Evolutionary conservation across 2,888 invertebrate species (phyloP).

Genomic region (Caenorhabditis doughertyi): DNA sequence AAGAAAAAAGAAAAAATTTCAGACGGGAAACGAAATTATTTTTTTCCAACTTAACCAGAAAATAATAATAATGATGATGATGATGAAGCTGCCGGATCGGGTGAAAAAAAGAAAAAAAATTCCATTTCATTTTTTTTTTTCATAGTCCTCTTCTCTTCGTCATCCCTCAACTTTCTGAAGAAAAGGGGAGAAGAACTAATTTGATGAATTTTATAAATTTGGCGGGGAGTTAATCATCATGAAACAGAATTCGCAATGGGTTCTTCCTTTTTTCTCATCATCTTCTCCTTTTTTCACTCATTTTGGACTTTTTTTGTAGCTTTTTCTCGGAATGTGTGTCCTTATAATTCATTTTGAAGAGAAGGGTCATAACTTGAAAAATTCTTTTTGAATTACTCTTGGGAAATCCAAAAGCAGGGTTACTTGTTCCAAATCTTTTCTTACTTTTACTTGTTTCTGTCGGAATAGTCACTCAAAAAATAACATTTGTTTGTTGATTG

Average conservation of each 20-base stretch:
- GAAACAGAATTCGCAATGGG: conserved; percentile 43
- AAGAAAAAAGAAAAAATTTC: not conserved
- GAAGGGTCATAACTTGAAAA: conserved; percentile 3
- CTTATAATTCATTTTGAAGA: conserved; percentile 27
- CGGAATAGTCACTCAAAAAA: conserved; percentile 11
- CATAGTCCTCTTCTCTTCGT: not conserved
- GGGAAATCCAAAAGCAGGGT: conserved; percentile 2
- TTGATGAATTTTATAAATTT: conserved; percentile 38
- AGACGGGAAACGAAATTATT: conserved; percentile 5
- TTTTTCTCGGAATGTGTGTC: conserved; percentile 27
- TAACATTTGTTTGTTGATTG: conserved; percentile 9
- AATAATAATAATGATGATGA: conserved; percentile 13
- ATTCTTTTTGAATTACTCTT: conserved; percentile 10
- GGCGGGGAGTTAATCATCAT: conserved; percentile 30
- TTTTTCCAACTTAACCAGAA: conserved; percentile 4
- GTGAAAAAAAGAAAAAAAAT: not conserved
- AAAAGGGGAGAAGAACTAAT: conserved; percentile 21
- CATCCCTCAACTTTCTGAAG: not conserved
- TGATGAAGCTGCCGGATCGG: conserved; percentile 19
- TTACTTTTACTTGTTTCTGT: not conserved
- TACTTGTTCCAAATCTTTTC: conserved; percentile 2
- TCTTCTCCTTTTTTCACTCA: not conserved
- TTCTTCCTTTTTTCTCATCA: not conserved
- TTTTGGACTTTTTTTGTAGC: conserved; percentile 18
- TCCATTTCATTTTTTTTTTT: conserved; percentile 14